A percentile compares a stretch with the other conserved stretches of the same genome.
Evolutionary conservation across 2,113 vertebrate genomes (phyloP).

Genomic region (Patagioenas fasciata): DNA sequence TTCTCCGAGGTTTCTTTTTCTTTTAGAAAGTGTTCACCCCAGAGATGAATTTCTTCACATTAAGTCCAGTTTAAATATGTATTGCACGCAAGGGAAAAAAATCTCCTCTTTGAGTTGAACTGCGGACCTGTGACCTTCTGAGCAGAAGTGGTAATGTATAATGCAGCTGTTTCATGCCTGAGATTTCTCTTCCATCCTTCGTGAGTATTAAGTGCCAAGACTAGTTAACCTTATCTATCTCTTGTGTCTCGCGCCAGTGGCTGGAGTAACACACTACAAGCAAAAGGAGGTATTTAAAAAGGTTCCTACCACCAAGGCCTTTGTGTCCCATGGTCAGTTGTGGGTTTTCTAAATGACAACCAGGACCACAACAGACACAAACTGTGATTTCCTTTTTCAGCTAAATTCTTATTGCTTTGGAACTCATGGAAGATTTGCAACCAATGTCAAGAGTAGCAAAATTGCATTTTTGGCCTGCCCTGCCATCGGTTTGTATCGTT

Average conservation of each 20-base stretch:
- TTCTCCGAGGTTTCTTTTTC: not conserved
- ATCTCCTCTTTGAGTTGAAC: constrained; percentile 41
- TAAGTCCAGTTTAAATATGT: constrained; percentile 56
- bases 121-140: not conserved
- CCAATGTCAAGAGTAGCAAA: not conserved
- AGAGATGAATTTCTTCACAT: constrained; percentile 61
- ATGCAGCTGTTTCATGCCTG: not conserved
- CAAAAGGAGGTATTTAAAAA: not conserved
- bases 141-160: not conserved
- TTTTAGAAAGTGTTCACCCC: not conserved
- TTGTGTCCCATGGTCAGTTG: not conserved
- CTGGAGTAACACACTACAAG: not conserved
- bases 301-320: not conserved
- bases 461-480: not conserved
- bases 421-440: not conserved
- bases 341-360: not conserved
- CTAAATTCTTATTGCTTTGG: not conserved
- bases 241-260: not conserved
- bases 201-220: not conserved
- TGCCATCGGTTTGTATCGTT: not conserved
- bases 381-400: not conserved
- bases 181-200: not conserved
- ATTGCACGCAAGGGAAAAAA: constrained; percentile 22
- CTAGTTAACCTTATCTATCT: not conserved
- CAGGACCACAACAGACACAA: not conserved